Evolutionary conservation across 2,113 vertebrate species (phyloP).

Genomic region (Micronycteris hirsuta): DNA sequence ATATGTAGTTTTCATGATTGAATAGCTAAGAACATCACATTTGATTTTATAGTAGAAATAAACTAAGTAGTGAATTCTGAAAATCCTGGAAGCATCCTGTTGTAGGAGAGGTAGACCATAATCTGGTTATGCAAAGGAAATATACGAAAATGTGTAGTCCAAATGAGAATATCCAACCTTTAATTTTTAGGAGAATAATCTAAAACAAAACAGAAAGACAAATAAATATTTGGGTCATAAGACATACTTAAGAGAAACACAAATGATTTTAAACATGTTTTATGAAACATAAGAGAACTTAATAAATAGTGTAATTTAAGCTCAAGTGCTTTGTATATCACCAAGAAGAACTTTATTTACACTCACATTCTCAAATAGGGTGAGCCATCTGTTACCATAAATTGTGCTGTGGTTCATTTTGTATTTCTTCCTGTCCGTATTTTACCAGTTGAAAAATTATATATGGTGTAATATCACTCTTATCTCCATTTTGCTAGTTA

Average conservation of each 20-base stretch:
- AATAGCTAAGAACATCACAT: background rate
- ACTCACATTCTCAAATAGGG: background rate
- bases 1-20: background rate
- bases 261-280: constrained; percentile 11
- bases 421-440: background rate
- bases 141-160: background rate
- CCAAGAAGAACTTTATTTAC: background rate
- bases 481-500: constrained; percentile 1
- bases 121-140: background rate
- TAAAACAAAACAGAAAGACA: background rate
- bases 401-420: constrained; percentile 8
- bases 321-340: background rate
- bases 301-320: background rate
- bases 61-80: background rate
- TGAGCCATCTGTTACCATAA: background rate
- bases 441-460: constrained; percentile 28
- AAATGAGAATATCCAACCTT: background rate
- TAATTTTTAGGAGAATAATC: background rate
- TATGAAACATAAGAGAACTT: background rate
- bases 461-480: background rate
- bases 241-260: background rate
- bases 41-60: background rate
- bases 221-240: background rate
- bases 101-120: background rate
- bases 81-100: background rate